Evolutionary conservation across 2,888 invertebrate species (phyloP), one percentile per base, ranked within the genome.

Genomic region (Macrophya annulata): DNA sequence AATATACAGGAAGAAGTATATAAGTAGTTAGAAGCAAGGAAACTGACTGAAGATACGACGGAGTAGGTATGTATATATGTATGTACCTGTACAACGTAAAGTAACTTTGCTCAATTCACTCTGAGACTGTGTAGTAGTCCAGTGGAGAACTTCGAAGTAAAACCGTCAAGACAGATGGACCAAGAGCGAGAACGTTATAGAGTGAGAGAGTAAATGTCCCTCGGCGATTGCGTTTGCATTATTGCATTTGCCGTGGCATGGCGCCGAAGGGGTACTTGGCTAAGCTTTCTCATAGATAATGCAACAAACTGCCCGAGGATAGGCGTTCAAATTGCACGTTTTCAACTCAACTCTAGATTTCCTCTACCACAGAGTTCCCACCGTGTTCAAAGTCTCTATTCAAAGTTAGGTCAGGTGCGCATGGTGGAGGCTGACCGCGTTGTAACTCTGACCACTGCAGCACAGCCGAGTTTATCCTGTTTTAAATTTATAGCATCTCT

Each of bases 191-290:
- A 48, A n/a, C 21, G 31, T 77, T 12, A 12, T n/a, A n/a, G n/a
- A n/a, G n/a, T n/a, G 81, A 62, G 62, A 37, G 37, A 55, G 77
- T 21, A 83, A 83, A 71, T 48, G 83, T 68, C 83, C 71, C 68
- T 48, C 71, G 83, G 83, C 83, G 65, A 83, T 83, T 83, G 71
- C 83, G 71, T 71, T 65, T 71, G 83, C 83, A 71, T 83, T 71
- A 71, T 83, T 83, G 83, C 83, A 83, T 83, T 51, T 71, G 71
- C 83, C n/a, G 83, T 68, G 68, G 55, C 55, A 55, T 25, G 62
- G 65, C 65, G 83, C 68, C 83, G 68, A 68, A 31, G 68, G 83
- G 48, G 68, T 45, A 62, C 68, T 81, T 62, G 81, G 59, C 81
- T 62, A 65, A 81, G 43, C 81, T 62, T 43, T 81, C 81, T 81